phyloP scores from a whole-genome alignment of 2,797 vertebrate species.

The Todus mexicanus region DNA sequence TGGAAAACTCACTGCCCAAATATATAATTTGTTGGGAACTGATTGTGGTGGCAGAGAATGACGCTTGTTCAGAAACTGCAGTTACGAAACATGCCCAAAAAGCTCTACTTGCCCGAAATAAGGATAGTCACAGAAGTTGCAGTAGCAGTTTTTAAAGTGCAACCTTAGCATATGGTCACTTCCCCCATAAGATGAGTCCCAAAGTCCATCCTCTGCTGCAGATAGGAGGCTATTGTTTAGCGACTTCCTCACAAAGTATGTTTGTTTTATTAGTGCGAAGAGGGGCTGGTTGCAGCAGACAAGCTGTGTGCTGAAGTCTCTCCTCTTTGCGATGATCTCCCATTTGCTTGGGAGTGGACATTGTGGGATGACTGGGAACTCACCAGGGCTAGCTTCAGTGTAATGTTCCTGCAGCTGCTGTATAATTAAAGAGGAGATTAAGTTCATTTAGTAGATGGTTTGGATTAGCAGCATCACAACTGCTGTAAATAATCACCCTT shows the following conservation, averaged over 20 bases:
- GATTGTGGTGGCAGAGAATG: not conserved
- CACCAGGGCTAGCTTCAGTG: not conserved
- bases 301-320: not conserved
- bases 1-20: not conserved
- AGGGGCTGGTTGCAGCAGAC: not conserved
- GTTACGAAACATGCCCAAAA: not conserved
- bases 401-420: not conserved
- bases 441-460: not conserved
- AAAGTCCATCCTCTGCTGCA: not conserved
- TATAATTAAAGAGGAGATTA: not conserved
- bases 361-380: not conserved
- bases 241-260: not conserved
- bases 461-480: not conserved
- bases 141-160: not conserved
- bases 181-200: not conserved
- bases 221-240: not conserved
- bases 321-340: accelerated
- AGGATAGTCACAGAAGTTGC: not conserved
- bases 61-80: not conserved
- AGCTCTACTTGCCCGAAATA: not conserved
- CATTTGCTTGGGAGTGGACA: not conserved
- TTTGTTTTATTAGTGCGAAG: not conserved
- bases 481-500: not conserved
- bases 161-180: not conserved
- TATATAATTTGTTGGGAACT: not conserved